Evolutionary conservation across 2,113 vertebrate species (phyloP).

Genomic region (Xenopus laevis): DNA sequence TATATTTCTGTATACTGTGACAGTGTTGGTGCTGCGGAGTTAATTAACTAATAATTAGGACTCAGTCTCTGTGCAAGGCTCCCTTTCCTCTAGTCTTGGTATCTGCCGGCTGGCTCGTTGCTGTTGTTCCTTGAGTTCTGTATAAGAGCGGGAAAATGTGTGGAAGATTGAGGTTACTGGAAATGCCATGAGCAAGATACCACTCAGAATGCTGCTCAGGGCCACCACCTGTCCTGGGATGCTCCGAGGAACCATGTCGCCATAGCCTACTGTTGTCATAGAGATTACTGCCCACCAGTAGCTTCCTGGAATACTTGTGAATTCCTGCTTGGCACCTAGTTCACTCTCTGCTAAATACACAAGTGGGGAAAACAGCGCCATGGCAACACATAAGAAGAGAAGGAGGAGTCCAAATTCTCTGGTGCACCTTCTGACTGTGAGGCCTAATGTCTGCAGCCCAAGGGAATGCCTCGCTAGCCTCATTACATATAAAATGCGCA

Average conservation of each 20-base stretch:
- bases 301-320: slow-evolving; percentile 89
- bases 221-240: slow-evolving; percentile 94
- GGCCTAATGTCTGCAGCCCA: slow-evolving; percentile 87
- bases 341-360: slow-evolving; percentile 92
- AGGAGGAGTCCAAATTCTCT: slow-evolving; percentile 87
- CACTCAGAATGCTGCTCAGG: slow-evolving; percentile 92
- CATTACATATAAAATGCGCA: slow-evolving; percentile 94
- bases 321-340: slow-evolving; percentile 90
- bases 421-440: slow-evolving; percentile 86
- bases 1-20: background rate
- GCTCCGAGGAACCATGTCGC: slow-evolving; percentile 95
- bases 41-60: background rate
- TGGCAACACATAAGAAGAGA: slow-evolving; percentile 91
- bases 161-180: slow-evolving; percentile 96
- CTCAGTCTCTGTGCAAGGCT: slow-evolving; percentile 7
- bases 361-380: slow-evolving; percentile 89
- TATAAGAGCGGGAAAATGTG: slow-evolving; percentile 92
- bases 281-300: slow-evolving; percentile 99
- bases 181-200: slow-evolving; percentile 95
- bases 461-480: slow-evolving; percentile 86
- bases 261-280: slow-evolving; percentile 96
- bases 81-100: slow-evolving; percentile 69
- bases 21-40: background rate
- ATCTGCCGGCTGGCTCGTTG: slow-evolving; percentile 67
- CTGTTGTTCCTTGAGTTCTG: slow-evolving; percentile 90